Evolutionary conservation across 2,888 invertebrate genomes (phyloP).

Genomic region (Protodeltote pygarga): DNA sequence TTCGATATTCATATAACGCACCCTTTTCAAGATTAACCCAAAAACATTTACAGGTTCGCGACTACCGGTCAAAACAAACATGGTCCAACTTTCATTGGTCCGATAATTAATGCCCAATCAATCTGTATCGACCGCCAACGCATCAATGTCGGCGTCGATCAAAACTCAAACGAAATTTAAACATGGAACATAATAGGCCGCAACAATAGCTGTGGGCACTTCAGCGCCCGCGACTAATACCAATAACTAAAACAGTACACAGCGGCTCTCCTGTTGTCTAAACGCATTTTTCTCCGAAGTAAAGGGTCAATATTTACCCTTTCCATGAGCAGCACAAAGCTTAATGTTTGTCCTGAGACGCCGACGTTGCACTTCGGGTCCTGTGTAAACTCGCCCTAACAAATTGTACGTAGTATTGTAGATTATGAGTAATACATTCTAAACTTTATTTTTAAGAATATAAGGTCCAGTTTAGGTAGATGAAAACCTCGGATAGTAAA

Average conservation of each 20-base stretch:
- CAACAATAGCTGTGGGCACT: slow-evolving; percentile 66
- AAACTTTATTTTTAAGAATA: slow-evolving; percentile 49
- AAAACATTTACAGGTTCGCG: slow-evolving; percentile 52
- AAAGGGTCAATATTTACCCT: slow-evolving; percentile 82
- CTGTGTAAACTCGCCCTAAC: slow-evolving; percentile 82
- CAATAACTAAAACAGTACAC: slow-evolving; percentile 84
- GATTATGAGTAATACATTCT: slow-evolving; percentile 39
- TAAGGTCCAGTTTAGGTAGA: slow-evolving; percentile 52
- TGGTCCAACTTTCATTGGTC: slow-evolving; percentile 61
- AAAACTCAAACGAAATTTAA: slow-evolving; percentile 55
- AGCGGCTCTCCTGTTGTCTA: slow-evolving; percentile 75
- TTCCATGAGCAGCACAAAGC: slow-evolving; percentile 83
- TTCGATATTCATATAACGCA: slow-evolving; percentile 26
- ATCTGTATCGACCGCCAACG: slow-evolving; percentile 57
- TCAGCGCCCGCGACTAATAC: slow-evolving; percentile 71
- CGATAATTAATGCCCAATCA: slow-evolving; percentile 75
- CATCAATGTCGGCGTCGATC: slow-evolving; percentile 59
- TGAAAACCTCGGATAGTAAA: slow-evolving; percentile 47
- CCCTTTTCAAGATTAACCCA: slow-evolving; percentile 27
- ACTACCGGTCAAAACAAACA: slow-evolving; percentile 71
- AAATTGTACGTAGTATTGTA: slow-evolving; percentile 64
- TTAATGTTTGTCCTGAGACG: slow-evolving; percentile 81
- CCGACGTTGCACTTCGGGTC: slow-evolving; percentile 84
- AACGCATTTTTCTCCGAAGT: slow-evolving; percentile 85
- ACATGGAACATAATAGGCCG: slow-evolving; percentile 45